Conservation (phyloP, 2,797 vertebrate species). For the Urosaurus nigricauda region DNA sequence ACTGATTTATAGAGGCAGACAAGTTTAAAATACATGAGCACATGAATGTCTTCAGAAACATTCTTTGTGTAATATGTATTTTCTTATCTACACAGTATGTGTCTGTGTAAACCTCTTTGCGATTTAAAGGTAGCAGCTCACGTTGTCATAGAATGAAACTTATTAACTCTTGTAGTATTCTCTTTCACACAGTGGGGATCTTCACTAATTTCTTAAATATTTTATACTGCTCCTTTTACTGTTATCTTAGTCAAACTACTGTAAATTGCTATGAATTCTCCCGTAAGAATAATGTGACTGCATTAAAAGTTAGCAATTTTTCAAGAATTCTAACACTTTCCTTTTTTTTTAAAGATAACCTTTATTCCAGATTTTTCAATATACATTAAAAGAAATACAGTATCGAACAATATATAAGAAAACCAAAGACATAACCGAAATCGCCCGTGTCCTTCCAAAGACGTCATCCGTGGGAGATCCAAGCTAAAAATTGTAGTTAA, state of each 20-base stretch:
- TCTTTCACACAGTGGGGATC: background rate
- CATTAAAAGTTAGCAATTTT: background rate
- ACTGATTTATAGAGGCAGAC: background rate
- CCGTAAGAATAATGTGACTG: background rate
- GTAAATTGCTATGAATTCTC: background rate
- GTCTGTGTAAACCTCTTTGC: background rate
- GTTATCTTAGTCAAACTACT: background rate
- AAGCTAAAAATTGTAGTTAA: too few species aligned
- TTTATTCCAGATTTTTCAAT: too few species aligned
- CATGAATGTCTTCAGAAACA: background rate
- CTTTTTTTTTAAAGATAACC: too few species aligned
- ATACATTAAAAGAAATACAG: too few species aligned
- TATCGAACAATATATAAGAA: too few species aligned
- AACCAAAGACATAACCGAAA: too few species aligned
- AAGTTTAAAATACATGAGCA: slow-evolving; percentile 8
- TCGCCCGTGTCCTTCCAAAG: too few species aligned
- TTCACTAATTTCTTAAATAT: background rate
- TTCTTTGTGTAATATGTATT: background rate
- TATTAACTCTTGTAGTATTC: background rate
- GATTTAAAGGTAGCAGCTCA: background rate
- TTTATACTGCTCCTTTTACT: background rate
- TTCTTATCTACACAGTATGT: background rate
- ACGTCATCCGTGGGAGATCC: too few species aligned
- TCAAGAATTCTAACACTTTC: slow-evolving; percentile 12
- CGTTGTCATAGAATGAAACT: slow-evolving; percentile 8